Base-by-base conservation (phyloP, 2,113 vertebrate species). In the Pterocles gutturalis region DNA sequence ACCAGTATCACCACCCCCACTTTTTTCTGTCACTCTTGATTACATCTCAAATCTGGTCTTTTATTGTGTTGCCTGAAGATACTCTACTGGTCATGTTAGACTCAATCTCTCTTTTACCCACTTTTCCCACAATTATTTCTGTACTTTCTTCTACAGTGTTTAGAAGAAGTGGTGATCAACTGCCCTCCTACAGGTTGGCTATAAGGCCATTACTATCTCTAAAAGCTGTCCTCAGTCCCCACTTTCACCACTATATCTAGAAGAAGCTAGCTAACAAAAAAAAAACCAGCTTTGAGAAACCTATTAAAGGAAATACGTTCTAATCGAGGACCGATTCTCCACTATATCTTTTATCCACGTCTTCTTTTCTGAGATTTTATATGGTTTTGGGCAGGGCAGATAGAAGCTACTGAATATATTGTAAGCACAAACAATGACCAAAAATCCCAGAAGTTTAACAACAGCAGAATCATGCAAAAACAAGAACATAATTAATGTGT, bases 11-110 rank as follows among this genome's bases (percentile, higher is more conserved):
- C 34, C 29, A 38, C 41, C 69, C 29, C 34, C 17, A 46, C 55
- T 46, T 64, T 91, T 81, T 80, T 67, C 66, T 94, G 84, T 83
- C 87, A 70, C 24, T 89, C 60, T 60, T 83, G 54, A 80, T 94
- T 88, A 90, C 8, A 51, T 86, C 28, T 9, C 2, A 1, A 33
- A 38, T 77, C 58, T 12, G 41, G 10, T 34, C 48, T 90, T 91
- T 49, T 28, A 57, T 21, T 79, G 8, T 34, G 5, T 83, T 94
- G 64, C 90, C 85, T 21, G 18, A 70, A 89, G 70, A 46, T 58
- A 73, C 55, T 81, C 46, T 55, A 78, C 53, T 24, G 53, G 33
- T 36, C 41, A 41, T 4, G 2, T 61, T 86, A 83, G 22, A 69
- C 20, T 77, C 85, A 77, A 54, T 31, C 6, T 77, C 43, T 62